These are phyloP conservation scores for Pelodiscus sinensis DNA, from an alignment of 2,113 vertebrate species.

Conservation along the genomic window DNA sequence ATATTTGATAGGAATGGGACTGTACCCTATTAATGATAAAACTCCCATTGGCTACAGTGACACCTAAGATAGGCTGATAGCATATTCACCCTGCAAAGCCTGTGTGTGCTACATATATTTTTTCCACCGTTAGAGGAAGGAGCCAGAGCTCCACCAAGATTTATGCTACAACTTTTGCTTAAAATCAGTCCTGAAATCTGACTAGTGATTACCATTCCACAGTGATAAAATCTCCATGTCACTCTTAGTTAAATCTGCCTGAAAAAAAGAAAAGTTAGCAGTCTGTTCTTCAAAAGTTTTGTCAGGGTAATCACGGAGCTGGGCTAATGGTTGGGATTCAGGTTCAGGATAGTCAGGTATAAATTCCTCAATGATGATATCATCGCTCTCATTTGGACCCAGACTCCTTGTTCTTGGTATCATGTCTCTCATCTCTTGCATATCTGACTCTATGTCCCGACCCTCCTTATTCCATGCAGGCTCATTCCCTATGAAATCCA, in stretches of 20 bases:
- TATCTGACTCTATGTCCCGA: background rate
- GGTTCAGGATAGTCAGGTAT: background rate
- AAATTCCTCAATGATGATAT: background rate
- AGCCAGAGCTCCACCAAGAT: background rate
- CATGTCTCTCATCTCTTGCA: constrained; percentile 5
- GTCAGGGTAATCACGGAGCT: background rate
- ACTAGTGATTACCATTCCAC: background rate
- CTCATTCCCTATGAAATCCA: constrained; percentile 10
- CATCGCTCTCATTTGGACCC: background rate
- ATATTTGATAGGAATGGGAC: background rate
- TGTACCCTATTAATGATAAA: background rate
- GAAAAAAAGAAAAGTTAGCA: constrained; percentile 2
- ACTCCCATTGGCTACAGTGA: background rate
- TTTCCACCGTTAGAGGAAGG: background rate
- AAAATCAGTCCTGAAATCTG: background rate
- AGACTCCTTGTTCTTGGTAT: background rate
- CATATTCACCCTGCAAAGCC: background rate
- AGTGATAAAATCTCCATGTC: constrained; percentile 34
- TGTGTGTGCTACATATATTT: background rate
- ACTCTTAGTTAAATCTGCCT: constrained; percentile 4
- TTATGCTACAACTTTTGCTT: background rate
- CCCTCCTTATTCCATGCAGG: background rate
- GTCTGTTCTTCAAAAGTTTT: background rate
- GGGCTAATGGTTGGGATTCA: background rate
- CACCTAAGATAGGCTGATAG: background rate